phyloP scores from a whole-genome alignment of 2,797 vertebrate genomes.

The Calcarius lapponicus region DNA sequence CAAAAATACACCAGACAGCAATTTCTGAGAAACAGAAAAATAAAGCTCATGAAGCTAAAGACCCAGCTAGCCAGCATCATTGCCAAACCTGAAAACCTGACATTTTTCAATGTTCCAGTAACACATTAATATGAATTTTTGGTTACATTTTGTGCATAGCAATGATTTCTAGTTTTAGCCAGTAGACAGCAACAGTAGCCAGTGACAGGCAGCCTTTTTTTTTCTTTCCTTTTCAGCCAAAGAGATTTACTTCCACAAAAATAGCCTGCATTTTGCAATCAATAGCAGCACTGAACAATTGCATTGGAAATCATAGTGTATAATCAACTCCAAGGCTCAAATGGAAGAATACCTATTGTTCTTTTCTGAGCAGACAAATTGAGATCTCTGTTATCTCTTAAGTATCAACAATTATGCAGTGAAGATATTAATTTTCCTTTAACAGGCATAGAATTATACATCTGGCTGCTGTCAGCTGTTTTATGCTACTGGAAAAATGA shows the following conservation, averaged over 20 bases:
- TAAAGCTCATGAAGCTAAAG: neutral
- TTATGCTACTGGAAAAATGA: slow-evolving; percentile 17
- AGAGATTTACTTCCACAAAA: slow-evolving; percentile 10
- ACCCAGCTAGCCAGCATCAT: neutral
- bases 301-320: slow-evolving; percentile 6
- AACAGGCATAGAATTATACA: slow-evolving; percentile 10
- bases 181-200: neutral
- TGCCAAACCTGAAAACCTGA: neutral
- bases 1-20: neutral
- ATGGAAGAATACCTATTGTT: neutral
- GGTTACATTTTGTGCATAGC: neutral
- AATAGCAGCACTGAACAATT: slow-evolving; percentile 12
- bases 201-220: neutral
- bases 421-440: slow-evolving; percentile 42
- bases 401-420: slow-evolving; percentile 5
- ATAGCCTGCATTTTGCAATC: neutral
- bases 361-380: neutral
- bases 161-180: neutral
- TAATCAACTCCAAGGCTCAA: slow-evolving; percentile 9
- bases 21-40: neutral
- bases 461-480: slow-evolving; percentile 19
- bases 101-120: neutral
- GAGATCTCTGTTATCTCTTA: neutral
- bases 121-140: neutral
- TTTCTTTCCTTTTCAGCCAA: neutral